These are phyloP conservation scores for Syngnathus typhle DNA, from an alignment of 2,113 vertebrate genomes.

Conservation along the genomic window DNA sequence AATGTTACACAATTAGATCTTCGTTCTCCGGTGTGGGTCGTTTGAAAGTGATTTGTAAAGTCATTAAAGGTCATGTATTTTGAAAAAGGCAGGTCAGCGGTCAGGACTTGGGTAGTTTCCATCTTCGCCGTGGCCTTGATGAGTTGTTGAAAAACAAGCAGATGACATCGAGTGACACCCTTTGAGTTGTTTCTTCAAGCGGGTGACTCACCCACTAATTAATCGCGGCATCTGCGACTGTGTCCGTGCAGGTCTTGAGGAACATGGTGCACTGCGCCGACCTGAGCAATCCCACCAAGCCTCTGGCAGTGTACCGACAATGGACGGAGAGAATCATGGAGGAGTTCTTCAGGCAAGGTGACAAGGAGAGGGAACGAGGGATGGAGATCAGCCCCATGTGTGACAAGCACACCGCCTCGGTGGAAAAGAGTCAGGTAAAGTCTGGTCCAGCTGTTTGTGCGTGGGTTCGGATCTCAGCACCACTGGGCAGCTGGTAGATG, in stretches of 20 bases:
- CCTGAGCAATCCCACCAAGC: constrained; percentile 90
- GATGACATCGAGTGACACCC: too few relatives aligned
- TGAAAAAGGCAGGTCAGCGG: background rate
- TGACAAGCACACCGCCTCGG: constrained; percentile 88
- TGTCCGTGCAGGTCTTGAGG: constrained; percentile 77
- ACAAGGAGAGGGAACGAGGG: constrained; percentile 83
- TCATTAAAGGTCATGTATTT: background rate
- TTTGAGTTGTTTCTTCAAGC: too few relatives aligned
- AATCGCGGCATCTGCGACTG: background rate
- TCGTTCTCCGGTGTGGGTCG: background rate
- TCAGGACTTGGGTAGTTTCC: too few relatives aligned
- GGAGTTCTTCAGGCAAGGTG: constrained; percentile 89
- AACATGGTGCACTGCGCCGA: constrained; percentile 95
- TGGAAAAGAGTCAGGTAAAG: constrained; percentile 88
- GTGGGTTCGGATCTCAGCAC: background rate
- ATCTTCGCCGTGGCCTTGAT: too few relatives aligned
- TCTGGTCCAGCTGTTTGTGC: background rate
- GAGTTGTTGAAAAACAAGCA: too few relatives aligned
- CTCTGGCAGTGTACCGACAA: constrained; percentile 83
- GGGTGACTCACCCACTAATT: background rate
- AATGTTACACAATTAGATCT: background rate
- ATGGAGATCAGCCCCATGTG: constrained; percentile 96
- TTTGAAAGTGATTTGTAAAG: background rate
- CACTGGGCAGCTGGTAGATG: background rate
- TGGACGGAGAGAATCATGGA: constrained; percentile 93